Evolutionary conservation across 23 tunicate species (phyloP).

Genomic region (Trididemnum clinides): DNA sequence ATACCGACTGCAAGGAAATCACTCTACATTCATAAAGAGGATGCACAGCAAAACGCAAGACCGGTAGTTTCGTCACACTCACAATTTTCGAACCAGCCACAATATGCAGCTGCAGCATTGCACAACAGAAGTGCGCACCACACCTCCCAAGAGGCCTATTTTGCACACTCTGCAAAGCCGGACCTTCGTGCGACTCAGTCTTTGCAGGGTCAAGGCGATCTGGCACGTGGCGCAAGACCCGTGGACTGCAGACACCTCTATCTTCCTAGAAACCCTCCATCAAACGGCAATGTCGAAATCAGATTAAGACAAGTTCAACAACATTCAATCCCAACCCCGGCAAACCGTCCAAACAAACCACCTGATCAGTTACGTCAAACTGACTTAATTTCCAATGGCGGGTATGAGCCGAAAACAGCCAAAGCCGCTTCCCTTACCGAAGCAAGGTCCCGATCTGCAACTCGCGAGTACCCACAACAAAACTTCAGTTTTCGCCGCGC

Average conservation of each 20-base stretch:
- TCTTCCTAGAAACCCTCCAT: slow-evolving; percentile 2
- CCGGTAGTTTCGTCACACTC: neutral
- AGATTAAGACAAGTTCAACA: neutral
- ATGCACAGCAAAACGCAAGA: neutral
- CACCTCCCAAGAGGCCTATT: neutral
- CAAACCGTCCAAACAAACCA: neutral
- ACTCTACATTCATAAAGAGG: neutral
- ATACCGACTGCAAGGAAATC: slow-evolving; percentile 10
- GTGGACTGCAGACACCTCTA: neutral
- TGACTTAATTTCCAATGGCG: neutral
- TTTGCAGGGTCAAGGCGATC: neutral
- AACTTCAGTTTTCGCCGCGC: slow-evolving; percentile 79
- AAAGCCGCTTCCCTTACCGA: neutral
- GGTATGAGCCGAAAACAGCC: neutral
- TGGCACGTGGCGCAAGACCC: neutral
- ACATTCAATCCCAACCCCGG: neutral
- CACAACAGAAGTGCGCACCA: neutral
- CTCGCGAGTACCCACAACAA: slow-evolving; percentile 65
- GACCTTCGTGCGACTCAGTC: neutral
- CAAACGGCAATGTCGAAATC: neutral
- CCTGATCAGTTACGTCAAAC: neutral
- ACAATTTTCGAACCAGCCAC: neutral
- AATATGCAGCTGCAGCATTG: neutral
- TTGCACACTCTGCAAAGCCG: neutral
- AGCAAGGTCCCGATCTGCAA: neutral